phyloP scores from a whole-genome alignment of 2,797 vertebrate genomes.

The Sibirionetta formosa region DNA sequence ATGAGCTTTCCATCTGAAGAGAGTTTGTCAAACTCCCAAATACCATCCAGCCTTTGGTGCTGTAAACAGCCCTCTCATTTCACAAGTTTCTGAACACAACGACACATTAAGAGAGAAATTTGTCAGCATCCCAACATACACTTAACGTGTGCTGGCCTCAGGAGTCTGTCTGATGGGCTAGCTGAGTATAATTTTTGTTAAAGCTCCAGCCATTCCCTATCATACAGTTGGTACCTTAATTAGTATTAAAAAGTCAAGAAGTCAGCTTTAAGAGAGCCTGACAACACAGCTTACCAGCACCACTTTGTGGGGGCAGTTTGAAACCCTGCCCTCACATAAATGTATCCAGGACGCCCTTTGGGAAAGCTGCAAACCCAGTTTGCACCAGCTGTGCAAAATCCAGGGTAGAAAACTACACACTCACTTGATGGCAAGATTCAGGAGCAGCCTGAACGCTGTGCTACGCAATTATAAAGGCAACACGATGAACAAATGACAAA shows the following conservation, averaged over 20 bases:
- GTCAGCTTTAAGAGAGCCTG: not conserved
- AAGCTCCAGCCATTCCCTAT: not conserved
- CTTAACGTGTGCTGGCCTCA: not conserved
- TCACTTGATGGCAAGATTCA: accelerated
- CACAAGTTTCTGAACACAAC: not conserved
- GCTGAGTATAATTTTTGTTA: not conserved
- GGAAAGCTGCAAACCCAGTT: not conserved
- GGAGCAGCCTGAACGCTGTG: not conserved
- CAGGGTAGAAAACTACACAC: not conserved
- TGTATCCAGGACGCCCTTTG: not conserved
- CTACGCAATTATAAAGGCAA: not conserved
- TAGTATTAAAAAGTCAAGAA: not conserved
- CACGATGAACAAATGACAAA: not conserved
- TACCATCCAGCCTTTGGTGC: not conserved
- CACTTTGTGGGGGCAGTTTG: not conserved
- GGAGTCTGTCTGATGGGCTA: not conserved
- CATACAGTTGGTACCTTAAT: not conserved
- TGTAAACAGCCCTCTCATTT: not conserved
- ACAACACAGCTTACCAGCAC: not conserved
- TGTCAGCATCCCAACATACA: not conserved
- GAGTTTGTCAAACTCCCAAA: not conserved
- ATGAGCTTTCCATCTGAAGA: not conserved
- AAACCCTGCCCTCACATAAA: not conserved
- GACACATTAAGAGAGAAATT: not conserved
- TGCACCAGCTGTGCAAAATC: not conserved